Percentiles rank a stretch among this genome's conserved stretches.
Evolutionary conservation across 1,140 invertebrate species (phyloP).

Genomic region (Drosophila oshimai): DNA sequence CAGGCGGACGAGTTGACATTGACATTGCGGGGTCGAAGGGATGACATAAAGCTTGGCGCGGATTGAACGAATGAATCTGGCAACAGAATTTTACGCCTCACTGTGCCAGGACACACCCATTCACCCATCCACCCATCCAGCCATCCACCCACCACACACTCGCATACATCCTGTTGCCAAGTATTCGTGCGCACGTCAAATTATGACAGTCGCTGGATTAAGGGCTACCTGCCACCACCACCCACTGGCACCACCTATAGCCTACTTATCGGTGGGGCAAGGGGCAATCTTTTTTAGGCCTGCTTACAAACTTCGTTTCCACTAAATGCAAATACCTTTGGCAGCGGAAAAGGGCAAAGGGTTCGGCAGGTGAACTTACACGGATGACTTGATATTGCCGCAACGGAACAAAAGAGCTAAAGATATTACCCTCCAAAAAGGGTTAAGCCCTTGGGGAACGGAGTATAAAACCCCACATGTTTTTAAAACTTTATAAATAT

Average conservation of each 20-base stretch:
- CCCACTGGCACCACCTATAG: background rate
- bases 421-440: slow-evolving; percentile 2
- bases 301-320: slow-evolving; percentile 62
- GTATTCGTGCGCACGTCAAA: slow-evolving; percentile 61
- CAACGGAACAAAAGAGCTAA: slow-evolving; percentile 6
- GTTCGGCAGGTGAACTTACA: slow-evolving; percentile 42
- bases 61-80: slow-evolving; percentile 71
- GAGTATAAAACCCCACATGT: background rate
- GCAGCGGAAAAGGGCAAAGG: slow-evolving; percentile 31
- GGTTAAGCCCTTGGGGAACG: background rate
- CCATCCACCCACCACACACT: background rate
- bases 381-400: slow-evolving; percentile 59
- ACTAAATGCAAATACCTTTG: slow-evolving; percentile 52
- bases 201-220: slow-evolving; percentile 63
- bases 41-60: slow-evolving; percentile 26
- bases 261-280: slow-evolving; percentile 52
- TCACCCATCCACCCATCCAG: background rate
- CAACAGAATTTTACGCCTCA: slow-evolving; percentile 55
- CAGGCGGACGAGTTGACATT: slow-evolving; percentile 49
- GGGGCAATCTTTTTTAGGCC: slow-evolving; percentile 50
- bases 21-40: slow-evolving; percentile 44
- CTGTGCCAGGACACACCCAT: slow-evolving; percentile 13
- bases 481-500: slow-evolving; percentile 3
- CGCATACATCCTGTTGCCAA: slow-evolving; percentile 16
- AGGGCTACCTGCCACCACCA: slow-evolving; percentile 34